Evolutionary conservation across 2,888 invertebrate genomes (phyloP).

Genomic region (Clitarchus hookeri): DNA sequence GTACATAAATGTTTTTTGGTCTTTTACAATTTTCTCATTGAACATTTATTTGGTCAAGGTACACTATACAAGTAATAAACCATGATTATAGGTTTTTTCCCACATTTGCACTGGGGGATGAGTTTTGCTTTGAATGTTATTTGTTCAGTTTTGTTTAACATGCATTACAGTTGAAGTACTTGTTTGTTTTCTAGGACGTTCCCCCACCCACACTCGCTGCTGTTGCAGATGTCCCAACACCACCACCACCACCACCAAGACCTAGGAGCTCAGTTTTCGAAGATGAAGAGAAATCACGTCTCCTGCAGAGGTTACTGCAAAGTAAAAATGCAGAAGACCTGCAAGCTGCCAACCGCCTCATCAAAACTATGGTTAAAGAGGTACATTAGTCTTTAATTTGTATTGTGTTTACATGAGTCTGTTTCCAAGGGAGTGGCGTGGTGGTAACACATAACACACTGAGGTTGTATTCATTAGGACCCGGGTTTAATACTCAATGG

Average conservation of each 20-base stretch:
- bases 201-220: not conserved
- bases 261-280: slow-evolving; percentile 64
- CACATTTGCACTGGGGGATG: too few species aligned
- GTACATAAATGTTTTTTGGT: too few species aligned
- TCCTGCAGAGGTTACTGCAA: slow-evolving; percentile 83
- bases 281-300: slow-evolving; percentile 84
- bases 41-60: too few species aligned
- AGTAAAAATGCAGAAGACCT: slow-evolving; percentile 95
- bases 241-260: slow-evolving; percentile 22
- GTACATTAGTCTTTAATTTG: slow-evolving; percentile 54
- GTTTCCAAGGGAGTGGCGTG: too few species aligned
- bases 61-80: too few species aligned
- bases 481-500: too few species aligned
- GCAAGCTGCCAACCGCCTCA: slow-evolving; percentile 93
- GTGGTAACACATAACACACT: too few species aligned
- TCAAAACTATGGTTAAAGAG: slow-evolving; percentile 94
- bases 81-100: too few species aligned
- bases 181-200: not conserved
- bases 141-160: not conserved
- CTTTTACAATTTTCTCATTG: too few species aligned
- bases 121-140: too few species aligned
- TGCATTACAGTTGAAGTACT: not conserved
- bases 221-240: not conserved
- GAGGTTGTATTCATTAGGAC: too few species aligned
- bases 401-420: slow-evolving; percentile 6